Evolutionary conservation across 2,888 invertebrate species (phyloP), one percentile per base, ranked within the genome.

Genomic region (Andrena bicolor): DNA sequence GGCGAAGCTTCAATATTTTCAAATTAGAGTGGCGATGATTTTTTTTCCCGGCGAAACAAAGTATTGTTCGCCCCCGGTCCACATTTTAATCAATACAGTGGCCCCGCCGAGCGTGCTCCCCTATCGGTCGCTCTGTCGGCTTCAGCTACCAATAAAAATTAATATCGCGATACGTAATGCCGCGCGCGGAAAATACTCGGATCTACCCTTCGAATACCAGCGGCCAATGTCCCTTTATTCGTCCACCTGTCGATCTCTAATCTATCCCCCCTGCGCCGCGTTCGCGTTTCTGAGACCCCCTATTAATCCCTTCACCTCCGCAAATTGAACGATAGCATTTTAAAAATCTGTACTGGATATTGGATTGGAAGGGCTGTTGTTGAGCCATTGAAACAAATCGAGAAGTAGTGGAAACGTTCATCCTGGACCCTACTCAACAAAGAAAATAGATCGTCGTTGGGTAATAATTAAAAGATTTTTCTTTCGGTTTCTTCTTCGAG

Each of bases 31-130:
- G 89, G 89, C 90, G 89, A 93, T 92, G 92, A 92, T 93, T 91
- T 80, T 71, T 71, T 80, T 66, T 26, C 70, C 75, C 80, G 65
- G 35, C 82, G 85, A 92, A 92, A 93, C 93, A 93, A 93, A 93
- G 91, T 90, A 88, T 90, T 92, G 91, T 88, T 91, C 91, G 88
- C 87, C 85, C 89, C 83, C 88, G 90, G 88, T 92, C 90, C 83
- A 91, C 90, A 92, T 92, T 93, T 93, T 93, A 93, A 93, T 93
- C 92, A 92, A 93, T 93, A 93, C 80, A 80, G 71, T 77, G 77
- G 85, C 74, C 85, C 79, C 26, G 85, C 76, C 75, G 51, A 78
- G 77, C 80, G 80, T 74, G 68, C 85, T 86, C 87, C 85, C 88
- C 84, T 87, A 88, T 90, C 89, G 89, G 85, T 84, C 83, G 82